Base-by-base conservation (phyloP, 2,888 invertebrate species). In the Imbricaverruca yamaguchii region DNA sequence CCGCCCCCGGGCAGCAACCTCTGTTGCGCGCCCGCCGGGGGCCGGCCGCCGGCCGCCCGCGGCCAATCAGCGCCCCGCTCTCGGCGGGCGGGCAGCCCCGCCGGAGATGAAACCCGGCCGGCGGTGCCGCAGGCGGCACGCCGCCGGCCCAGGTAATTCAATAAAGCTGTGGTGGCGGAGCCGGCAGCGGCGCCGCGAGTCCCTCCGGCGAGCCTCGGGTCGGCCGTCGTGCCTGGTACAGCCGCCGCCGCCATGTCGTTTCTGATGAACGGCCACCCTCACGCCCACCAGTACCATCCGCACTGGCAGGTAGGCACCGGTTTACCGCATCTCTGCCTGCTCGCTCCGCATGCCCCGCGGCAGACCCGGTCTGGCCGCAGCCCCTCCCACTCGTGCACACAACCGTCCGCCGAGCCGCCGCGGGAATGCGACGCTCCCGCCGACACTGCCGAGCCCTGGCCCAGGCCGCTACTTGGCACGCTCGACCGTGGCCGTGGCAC, bases 261-360 rank as follows among this genome's bases (percentile, higher is more conserved):
- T 25, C 67, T 67, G 67, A 67, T 67, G 67, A 67, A 67, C n/a
- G 67, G 67, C 67, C 67, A 67, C 67, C 67, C 25, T 18, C 61
- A 63, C 25, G 25, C 25, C 67, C 67, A 25, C 25, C 67, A 67
- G 67, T 67, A 67, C 13, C 67, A 67, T 25, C 25, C 25, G 8
- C 67, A 67, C 67, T 67, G 67, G 67, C 67, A 67, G 67, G 67
- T 67, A 67, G 67, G 67, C 61, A 13, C 61, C 61, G 61, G 39
- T 39, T 39, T 39, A 39, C 39, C 39, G 39, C 39, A 39, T 39
- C 39, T 39, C 39, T 39, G 39, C 39, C 39, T 39, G 39, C 39
- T 39, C 39, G 39, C 39, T 39, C 39, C 39, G 39, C 39, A 39
- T 39, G 39, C 39, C 39, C 39, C 4, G 39, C 39, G 39, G 39